Conservation (phyloP, 2,888 invertebrate genomes). For the Lamproptera curius region DNA sequence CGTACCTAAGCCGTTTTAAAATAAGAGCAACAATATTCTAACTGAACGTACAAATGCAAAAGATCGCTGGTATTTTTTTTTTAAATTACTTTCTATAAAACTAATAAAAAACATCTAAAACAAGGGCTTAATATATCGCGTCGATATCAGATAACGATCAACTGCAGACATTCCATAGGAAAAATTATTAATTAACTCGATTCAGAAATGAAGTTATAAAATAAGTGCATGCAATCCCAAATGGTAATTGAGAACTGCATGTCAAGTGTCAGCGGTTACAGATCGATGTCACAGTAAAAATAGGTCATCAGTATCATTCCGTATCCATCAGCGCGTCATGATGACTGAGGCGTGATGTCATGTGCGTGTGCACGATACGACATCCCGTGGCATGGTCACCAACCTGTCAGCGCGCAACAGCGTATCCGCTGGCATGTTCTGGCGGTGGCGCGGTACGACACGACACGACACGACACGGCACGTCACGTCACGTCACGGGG, state of each 20-base stretch:
- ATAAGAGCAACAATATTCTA: too few relatives aligned
- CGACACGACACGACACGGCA: conserved; percentile 28
- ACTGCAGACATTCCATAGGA: neutral
- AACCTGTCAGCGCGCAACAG: conserved; percentile 44
- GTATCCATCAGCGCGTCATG: conserved; percentile 27
- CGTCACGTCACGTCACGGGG: conserved; percentile 27
- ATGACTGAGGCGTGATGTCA: neutral
- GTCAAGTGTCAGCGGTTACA: conserved; percentile 25
- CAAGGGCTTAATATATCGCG: neutral
- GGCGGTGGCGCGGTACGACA: conserved; percentile 24
- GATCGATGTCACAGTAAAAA: conserved; percentile 33
- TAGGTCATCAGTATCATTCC: conserved; percentile 35
- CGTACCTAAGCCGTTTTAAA: too few relatives aligned
- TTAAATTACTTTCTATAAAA: too few relatives aligned
- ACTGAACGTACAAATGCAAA: too few relatives aligned
- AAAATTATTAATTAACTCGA: too few relatives aligned
- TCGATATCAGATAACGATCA: neutral
- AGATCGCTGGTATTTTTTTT: too few relatives aligned
- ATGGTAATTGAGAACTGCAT: conserved; percentile 21
- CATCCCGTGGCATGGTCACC: conserved; percentile 15
- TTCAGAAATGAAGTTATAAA: neutral
- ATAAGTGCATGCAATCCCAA: neutral
- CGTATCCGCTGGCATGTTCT: conserved; percentile 44
- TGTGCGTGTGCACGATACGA: too few relatives aligned
- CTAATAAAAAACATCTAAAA: too few relatives aligned